Evolutionary conservation across 1,140 invertebrate species (phyloP).

Genomic region (Drosophila asahinai): DNA sequence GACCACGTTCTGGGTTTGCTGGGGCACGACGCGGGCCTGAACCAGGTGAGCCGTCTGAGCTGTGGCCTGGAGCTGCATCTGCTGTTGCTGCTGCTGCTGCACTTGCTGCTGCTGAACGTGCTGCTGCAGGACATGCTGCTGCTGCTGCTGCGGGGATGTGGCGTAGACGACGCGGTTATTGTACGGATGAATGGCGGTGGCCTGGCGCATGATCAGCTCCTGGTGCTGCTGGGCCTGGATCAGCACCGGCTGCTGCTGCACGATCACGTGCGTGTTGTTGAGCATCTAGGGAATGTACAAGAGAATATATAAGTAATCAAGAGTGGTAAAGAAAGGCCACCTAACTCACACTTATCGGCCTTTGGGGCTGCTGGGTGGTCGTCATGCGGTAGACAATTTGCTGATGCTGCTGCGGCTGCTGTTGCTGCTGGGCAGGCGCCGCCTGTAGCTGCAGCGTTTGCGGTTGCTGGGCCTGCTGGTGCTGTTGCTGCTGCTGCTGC

Average conservation of each 20-base stretch:
- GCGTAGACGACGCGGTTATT: slow-evolving; percentile 75
- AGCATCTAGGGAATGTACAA: slow-evolving; percentile 39
- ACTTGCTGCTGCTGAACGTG: slow-evolving; percentile 74
- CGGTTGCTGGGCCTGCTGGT: slow-evolving; percentile 62
- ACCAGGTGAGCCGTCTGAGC: slow-evolving; percentile 69
- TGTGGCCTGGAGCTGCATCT: slow-evolving; percentile 67
- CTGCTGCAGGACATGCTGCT: slow-evolving; percentile 68
- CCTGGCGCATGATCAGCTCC: slow-evolving; percentile 79
- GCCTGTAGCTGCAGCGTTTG: slow-evolving; percentile 82
- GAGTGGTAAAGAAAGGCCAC: not conserved
- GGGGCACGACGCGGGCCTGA: slow-evolving; percentile 69
- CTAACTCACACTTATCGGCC: slow-evolving; percentile 59
- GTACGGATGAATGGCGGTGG: slow-evolving; percentile 68
- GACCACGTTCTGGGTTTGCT: slow-evolving; percentile 66
- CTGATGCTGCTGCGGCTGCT: slow-evolving; percentile 71
- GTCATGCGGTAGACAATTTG: slow-evolving; percentile 81
- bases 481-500: slow-evolving; percentile 51
- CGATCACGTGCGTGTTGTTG: slow-evolving; percentile 78
- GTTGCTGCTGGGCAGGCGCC: slow-evolving; percentile 54
- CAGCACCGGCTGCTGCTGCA: slow-evolving; percentile 75
- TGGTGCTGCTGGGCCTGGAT: slow-evolving; percentile 77
- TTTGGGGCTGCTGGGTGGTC: slow-evolving; percentile 62
- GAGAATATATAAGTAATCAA: not conserved
- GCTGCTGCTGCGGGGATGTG: slow-evolving; percentile 70
- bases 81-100: slow-evolving; percentile 70